Evolutionary conservation across 2,888 invertebrate species (phyloP).

Genomic region (Eristalis pertinax): DNA sequence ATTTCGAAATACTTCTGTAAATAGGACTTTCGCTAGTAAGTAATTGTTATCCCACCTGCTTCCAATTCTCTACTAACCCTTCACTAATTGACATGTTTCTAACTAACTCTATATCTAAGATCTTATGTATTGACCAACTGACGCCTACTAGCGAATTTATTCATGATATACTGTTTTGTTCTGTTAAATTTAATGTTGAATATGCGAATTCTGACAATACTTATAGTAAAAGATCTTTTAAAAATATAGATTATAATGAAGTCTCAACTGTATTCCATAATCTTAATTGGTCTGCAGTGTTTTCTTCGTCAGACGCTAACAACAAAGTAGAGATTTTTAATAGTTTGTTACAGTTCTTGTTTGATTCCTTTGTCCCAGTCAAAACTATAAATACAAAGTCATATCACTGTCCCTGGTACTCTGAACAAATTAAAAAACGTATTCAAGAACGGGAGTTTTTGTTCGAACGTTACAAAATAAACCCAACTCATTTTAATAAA

Average conservation of each 20-base stretch:
- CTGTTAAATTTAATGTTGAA: background rate
- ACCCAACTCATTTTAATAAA: background rate
- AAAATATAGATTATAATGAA: background rate
- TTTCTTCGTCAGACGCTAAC: background rate
- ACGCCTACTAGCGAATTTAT: background rate
- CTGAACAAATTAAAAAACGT: no score
- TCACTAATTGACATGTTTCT: background rate
- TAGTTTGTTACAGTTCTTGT: background rate
- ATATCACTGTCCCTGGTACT: no score
- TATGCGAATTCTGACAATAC: background rate
- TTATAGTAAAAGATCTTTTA: background rate
- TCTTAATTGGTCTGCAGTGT: slow-evolving; percentile 1
- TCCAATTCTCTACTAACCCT: background rate
- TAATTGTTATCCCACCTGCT: background rate
- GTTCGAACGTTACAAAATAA: background rate
- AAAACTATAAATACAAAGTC: background rate
- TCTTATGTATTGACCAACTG: background rate
- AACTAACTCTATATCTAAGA: background rate
- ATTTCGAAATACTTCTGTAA: no score
- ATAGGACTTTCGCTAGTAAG: background rate
- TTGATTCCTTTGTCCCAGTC: background rate
- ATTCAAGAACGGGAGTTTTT: background rate
- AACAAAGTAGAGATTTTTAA: background rate
- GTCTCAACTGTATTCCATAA: slow-evolving; percentile 8
- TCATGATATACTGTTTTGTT: no score